A percentile compares a stretch with the other conserved stretches of the same genome.
Conservation (phyloP, 2,113 vertebrate species). For the Leucopsar rothschildi region DNA sequence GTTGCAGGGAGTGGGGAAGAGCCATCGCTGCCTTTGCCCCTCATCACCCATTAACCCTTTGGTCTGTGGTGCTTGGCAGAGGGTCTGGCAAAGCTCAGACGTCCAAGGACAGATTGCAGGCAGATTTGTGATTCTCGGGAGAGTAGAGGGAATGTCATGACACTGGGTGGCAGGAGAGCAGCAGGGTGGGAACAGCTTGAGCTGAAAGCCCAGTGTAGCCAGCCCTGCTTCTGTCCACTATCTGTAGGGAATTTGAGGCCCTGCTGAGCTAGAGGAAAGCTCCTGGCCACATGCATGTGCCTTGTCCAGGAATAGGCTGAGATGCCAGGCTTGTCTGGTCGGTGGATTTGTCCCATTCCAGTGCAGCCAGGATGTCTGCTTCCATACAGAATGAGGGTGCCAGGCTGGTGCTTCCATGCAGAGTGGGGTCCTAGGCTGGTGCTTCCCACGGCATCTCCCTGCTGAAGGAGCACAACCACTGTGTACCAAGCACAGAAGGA, state of each 20-base stretch:
- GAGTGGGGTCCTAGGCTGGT: neutral
- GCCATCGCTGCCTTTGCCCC: neutral
- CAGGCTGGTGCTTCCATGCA: neutral
- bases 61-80: neutral
- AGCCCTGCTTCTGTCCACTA: neutral
- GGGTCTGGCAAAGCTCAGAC: neutral
- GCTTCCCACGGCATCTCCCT: neutral
- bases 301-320: neutral
- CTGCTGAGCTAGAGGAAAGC: neutral
- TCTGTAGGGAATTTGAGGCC: neutral
- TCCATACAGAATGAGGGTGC: neutral
- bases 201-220: neutral
- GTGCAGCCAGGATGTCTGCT: neutral
- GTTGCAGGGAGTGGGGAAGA: neutral
- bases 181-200: neutral
- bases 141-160: neutral
- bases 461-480: neutral
- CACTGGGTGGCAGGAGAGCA: neutral
- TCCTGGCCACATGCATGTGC: neutral
- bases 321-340: neutral
- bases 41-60: neutral
- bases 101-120: neutral
- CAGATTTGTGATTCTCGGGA: neutral
- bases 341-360: neutral
- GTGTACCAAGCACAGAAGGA: neutral